These are phyloP conservation scores for Pandemis heparana DNA, from an alignment of 2,888 invertebrate genomes.

Conservation along the genomic window DNA sequence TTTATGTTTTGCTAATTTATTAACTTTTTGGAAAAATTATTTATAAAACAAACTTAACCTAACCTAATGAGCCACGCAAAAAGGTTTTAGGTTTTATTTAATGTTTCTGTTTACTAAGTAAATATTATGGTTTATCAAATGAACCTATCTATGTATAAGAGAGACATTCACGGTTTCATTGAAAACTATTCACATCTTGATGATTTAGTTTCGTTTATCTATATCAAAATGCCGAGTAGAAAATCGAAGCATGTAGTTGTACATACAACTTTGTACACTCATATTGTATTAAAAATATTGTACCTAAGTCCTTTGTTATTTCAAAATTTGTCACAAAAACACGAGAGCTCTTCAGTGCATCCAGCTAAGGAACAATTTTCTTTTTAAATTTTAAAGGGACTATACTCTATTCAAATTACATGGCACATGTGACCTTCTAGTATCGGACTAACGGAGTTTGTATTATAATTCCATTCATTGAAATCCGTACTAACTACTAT, in stretches of 20 bases:
- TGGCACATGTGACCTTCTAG: conserved; percentile 17
- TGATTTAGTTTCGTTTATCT: too few species aligned
- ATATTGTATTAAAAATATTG: neutral
- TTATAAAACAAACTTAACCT: too few species aligned
- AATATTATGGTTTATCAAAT: too few species aligned
- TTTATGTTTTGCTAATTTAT: too few species aligned
- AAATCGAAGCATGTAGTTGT: too few species aligned
- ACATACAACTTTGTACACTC: neutral
- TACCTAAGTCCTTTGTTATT: conserved; percentile 29
- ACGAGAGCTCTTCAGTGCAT: conserved; percentile 27
- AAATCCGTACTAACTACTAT: conserved; percentile 74
- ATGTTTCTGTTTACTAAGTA: too few species aligned
- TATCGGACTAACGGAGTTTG: conserved; percentile 46
- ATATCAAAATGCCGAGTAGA: neutral
- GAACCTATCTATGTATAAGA: too few species aligned
- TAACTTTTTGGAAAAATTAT: too few species aligned
- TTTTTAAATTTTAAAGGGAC: neutral
- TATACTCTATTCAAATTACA: neutral
- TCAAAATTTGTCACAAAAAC: conserved; percentile 36
- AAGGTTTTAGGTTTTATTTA: too few species aligned
- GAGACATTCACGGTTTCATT: too few species aligned
- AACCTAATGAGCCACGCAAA: too few species aligned
- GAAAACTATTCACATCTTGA: too few species aligned
- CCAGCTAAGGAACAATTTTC: conserved; percentile 25
- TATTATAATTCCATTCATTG: conserved; percentile 72